Percentiles rank a stretch among this genome's conserved stretches.
Conservation (phyloP, 2,797 vertebrate species). For the Microctenopoma steveboyesi region DNA sequence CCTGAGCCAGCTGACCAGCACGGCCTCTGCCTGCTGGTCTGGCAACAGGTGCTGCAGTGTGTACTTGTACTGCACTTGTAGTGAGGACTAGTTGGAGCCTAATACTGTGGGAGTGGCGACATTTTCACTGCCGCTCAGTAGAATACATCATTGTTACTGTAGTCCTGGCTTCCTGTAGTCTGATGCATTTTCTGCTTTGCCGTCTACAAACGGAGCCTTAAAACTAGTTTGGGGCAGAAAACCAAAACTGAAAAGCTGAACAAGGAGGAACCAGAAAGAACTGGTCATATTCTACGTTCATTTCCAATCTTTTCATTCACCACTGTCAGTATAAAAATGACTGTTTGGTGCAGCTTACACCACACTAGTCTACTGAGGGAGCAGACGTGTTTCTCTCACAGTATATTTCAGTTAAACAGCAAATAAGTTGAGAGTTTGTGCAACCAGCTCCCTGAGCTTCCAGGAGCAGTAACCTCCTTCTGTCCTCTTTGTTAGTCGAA, state of each 20-base stretch:
- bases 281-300: too few relatives aligned
- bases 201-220: too few relatives aligned
- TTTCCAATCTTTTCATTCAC: not conserved
- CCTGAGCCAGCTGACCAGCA: constrained; percentile 41
- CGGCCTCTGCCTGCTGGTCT: constrained; percentile 39
- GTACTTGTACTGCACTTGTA: constrained; percentile 1
- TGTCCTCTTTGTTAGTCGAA: not conserved
- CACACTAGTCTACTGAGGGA: not conserved
- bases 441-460: not conserved
- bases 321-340: not conserved
- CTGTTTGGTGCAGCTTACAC: not conserved
- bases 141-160: too few relatives aligned
- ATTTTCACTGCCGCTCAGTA: too few relatives aligned
- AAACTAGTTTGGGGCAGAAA: too few relatives aligned
- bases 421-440: not conserved
- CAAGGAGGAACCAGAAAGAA: not conserved
- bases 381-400: too few relatives aligned
- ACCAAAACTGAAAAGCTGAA: too few relatives aligned
- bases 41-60: constrained; percentile 47
- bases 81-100: too few relatives aligned
- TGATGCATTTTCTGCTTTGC: too few relatives aligned
- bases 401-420: not conserved
- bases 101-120: too few relatives aligned
- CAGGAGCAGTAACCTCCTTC: not conserved
- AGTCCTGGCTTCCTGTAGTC: too few relatives aligned